Percentiles rank a stretch among this genome's conserved stretches.
Conservation (phyloP, 2,113 vertebrate species). For the Tachysurus fulvidraco region DNA sequence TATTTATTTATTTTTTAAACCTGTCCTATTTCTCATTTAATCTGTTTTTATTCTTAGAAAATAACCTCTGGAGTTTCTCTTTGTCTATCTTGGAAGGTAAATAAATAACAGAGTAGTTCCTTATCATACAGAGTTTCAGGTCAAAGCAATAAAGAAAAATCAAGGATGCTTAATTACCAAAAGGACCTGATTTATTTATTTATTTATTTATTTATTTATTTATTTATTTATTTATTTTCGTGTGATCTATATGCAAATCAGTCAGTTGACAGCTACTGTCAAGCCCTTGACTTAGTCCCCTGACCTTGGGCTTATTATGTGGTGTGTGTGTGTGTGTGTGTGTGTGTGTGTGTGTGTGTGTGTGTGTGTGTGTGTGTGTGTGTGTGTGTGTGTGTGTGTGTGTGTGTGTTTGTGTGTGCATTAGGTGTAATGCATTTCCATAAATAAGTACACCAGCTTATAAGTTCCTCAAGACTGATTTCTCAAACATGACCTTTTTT, state of each 20-base stretch:
- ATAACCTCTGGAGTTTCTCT: neutral
- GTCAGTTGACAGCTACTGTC: no score
- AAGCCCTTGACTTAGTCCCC: no score
- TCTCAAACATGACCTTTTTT: neutral
- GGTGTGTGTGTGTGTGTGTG: no score
- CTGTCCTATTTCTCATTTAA: neutral
- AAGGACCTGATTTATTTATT: no score
- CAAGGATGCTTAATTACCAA: no score
- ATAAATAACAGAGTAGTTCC: neutral
- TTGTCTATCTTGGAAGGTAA: neutral
- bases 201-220: no score
- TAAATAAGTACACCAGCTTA: neutral
- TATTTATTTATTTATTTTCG: no score
- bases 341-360: neutral
- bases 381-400: no score
- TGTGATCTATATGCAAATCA: no score
- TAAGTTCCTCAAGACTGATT: neutral
- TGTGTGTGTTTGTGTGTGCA: neutral
- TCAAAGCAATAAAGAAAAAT: neutral
- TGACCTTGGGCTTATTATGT: no score
- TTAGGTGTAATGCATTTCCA: neutral
- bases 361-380: neutral
- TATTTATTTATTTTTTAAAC: no score
- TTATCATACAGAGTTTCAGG: neutral
- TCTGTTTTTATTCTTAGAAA: neutral